Percentiles rank a stretch among this genome's conserved stretches.
Conservation (phyloP, 2,113 vertebrate species). For the Tragelaphus strepsiceros region DNA sequence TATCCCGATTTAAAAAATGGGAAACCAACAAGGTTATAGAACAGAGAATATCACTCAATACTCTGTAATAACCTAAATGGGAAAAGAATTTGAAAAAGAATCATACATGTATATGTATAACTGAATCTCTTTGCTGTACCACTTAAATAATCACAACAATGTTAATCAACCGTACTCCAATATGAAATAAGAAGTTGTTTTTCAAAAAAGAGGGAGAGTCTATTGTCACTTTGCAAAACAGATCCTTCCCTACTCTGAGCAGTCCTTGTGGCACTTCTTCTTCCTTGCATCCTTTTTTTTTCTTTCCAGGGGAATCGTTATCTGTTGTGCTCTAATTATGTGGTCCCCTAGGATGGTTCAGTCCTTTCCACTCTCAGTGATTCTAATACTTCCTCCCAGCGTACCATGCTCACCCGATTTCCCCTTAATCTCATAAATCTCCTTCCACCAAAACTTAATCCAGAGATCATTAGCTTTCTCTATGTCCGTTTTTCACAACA, state of each 20-base stretch:
- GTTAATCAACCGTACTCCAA: background rate
- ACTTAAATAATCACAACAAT: background rate
- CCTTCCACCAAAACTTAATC: constrained; percentile 22
- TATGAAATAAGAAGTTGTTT: background rate
- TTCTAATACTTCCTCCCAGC: constrained; percentile 52
- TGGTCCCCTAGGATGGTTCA: background rate
- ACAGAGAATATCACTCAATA: background rate
- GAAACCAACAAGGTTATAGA: background rate
- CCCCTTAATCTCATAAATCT: constrained; percentile 48
- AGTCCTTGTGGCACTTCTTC: background rate
- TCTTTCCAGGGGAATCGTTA: background rate
- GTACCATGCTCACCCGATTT: background rate
- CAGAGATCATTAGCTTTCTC: constrained; percentile 12
- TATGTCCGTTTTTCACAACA: background rate
- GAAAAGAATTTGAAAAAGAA: background rate
- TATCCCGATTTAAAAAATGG: background rate
- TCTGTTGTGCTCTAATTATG: constrained; percentile 20
- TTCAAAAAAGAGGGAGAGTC: background rate
- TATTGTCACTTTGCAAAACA: background rate
- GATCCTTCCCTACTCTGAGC: background rate
- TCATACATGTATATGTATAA: background rate
- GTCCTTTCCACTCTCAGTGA: background rate
- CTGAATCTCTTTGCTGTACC: background rate
- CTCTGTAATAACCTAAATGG: background rate
- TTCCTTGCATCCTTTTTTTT: background rate